These are phyloP conservation scores for Latrodectus geometricus DNA, from an alignment of 1,140 invertebrate species.

Conservation along the genomic window DNA sequence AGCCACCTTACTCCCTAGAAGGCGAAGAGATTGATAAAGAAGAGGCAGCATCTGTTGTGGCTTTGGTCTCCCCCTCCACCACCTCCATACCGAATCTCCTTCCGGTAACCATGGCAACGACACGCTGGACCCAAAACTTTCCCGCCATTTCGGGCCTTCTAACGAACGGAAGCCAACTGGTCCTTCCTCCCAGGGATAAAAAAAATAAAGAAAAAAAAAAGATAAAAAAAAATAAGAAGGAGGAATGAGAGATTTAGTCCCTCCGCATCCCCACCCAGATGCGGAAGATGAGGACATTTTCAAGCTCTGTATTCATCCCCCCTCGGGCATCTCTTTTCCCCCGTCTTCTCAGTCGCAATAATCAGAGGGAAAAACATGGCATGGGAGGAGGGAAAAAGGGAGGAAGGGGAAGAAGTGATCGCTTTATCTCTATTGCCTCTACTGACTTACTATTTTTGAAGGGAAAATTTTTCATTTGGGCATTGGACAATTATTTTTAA, in stretches of 20 bases:
- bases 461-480: slow-evolving; percentile 4
- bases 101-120: slow-evolving; percentile 47
- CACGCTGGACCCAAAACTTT: slow-evolving; percentile 60
- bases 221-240: slow-evolving; percentile 1
- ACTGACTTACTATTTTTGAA: slow-evolving; percentile 16
- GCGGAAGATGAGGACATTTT: slow-evolving; percentile 42
- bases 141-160: slow-evolving; percentile 48
- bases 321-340: background rate
- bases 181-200: background rate
- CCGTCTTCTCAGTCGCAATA: slow-evolving; percentile 2
- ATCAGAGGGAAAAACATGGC: slow-evolving; percentile 22
- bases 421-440: slow-evolving; percentile 39
- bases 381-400: background rate
- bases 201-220: background rate
- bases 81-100: background rate
- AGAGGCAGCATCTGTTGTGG: slow-evolving; percentile 60
- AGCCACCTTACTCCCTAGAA: slow-evolving; percentile 16
- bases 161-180: slow-evolving; percentile 48
- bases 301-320: slow-evolving; percentile 36
- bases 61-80: slow-evolving; percentile 26
- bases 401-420: background rate
- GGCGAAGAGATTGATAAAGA: slow-evolving; percentile 59
- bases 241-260: slow-evolving; percentile 7
- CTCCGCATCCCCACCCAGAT: background rate
- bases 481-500: too few species aligned